Evolutionary conservation across 2,888 invertebrate genomes (phyloP).

Genomic region (Orgyia antiqua): DNA sequence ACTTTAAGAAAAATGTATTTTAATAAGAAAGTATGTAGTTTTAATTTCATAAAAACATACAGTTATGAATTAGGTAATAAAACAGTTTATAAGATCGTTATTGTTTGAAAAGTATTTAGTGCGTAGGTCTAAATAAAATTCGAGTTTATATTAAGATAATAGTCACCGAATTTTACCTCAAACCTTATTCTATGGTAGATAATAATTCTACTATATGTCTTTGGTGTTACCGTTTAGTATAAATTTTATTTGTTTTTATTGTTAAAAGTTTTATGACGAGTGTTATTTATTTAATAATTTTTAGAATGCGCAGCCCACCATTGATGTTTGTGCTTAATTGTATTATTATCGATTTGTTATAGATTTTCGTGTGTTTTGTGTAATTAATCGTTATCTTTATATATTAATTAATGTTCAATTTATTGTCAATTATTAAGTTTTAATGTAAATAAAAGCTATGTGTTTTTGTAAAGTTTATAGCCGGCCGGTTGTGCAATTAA

Average conservation of each 20-base stretch:
- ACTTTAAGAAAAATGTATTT: too few relatives aligned
- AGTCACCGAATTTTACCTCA: constrained; percentile 51
- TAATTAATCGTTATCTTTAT: constrained; percentile 6
- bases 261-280: constrained; percentile 4
- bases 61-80: too few relatives aligned
- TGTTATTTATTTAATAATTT: constrained; percentile 17
- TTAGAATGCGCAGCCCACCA: constrained; percentile 21
- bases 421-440: constrained; percentile 22
- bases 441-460: constrained; percentile 40
- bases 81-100: too few relatives aligned
- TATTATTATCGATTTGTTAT: background rate
- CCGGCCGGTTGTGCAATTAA: constrained; percentile 76
- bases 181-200: constrained; percentile 3
- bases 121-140: constrained; percentile 12
- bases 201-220: constrained; percentile 3
- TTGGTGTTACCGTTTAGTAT: constrained; percentile 12
- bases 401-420: constrained; percentile 29
- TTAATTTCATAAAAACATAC: too few relatives aligned
- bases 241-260: constrained; percentile 9
- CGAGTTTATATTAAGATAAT: too few relatives aligned
- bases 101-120: background rate
- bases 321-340: constrained; percentile 18
- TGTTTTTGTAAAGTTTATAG: constrained; percentile 47
- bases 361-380: too few relatives aligned
- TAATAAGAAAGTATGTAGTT: too few relatives aligned